Evolutionary conservation across 2,888 invertebrate genomes (phyloP).

Genomic region (Deroplatys truncata): DNA sequence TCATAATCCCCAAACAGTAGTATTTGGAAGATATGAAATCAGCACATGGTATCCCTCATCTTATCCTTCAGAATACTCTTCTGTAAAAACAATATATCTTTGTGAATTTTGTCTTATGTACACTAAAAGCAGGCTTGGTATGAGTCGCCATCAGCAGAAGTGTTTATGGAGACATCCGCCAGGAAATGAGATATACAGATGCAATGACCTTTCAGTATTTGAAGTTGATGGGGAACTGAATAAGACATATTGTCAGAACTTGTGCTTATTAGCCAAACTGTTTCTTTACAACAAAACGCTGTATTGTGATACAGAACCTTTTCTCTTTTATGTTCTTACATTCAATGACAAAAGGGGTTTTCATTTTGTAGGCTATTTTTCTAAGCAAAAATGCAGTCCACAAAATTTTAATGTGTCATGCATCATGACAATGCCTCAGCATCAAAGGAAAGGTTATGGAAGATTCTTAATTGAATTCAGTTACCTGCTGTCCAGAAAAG

Average conservation of each 20-base stretch:
- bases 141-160: background rate
- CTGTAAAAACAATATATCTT: background rate
- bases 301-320: background rate
- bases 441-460: background rate
- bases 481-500: background rate
- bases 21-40: background rate
- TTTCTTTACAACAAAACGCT: background rate
- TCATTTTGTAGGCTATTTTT: background rate
- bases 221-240: background rate
- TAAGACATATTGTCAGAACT: background rate
- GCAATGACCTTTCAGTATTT: background rate
- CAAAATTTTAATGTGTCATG: background rate
- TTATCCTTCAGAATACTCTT: background rate
- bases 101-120: background rate
- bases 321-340: background rate
- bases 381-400: background rate
- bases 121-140: background rate
- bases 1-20: background rate
- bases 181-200: background rate
- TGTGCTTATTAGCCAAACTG: background rate
- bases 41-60: background rate
- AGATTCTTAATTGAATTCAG: background rate
- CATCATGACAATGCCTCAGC: background rate
- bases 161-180: background rate
- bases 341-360: background rate